phyloP scores from a whole-genome alignment of 2,113 vertebrate genomes.

The Tachysurus fulvidraco region DNA sequence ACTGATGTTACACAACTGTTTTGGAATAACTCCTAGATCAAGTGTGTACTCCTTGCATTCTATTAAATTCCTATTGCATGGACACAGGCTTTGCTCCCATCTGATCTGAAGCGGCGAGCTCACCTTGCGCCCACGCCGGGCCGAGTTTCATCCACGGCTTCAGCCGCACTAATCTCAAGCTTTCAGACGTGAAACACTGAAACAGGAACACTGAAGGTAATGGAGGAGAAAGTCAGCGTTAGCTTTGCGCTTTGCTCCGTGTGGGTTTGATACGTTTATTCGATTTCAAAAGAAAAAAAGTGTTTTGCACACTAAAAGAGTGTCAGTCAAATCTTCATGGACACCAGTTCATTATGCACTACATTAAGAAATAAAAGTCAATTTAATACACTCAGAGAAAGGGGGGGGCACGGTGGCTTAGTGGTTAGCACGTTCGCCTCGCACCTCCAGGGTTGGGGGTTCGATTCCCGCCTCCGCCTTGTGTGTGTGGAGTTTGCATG shows the following conservation, averaged over 20 bases:
- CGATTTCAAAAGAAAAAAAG: constrained; percentile 25
- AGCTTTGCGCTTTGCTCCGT: neutral
- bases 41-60: neutral
- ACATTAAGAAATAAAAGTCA: neutral
- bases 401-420: no score
- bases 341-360: neutral
- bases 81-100: neutral
- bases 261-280: neutral
- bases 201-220: neutral
- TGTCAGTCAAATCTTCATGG: neutral
- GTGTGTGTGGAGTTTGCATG: no score
- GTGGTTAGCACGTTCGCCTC: no score
- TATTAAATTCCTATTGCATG: neutral
- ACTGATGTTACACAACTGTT: neutral
- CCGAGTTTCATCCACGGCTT: neutral
- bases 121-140: constrained; percentile 2
- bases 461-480: no score
- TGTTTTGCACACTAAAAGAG: constrained; percentile 1
- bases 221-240: constrained; percentile 9
- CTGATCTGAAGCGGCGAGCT: neutral
- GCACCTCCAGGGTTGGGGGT: no score
- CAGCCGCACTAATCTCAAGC: neutral
- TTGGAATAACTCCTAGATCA: neutral
- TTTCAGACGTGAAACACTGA: constrained; percentile 28
- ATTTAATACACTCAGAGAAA: neutral